Base-by-base conservation (phyloP, 2,888 invertebrate genomes). In the Shargacucullia verbasci region DNA sequence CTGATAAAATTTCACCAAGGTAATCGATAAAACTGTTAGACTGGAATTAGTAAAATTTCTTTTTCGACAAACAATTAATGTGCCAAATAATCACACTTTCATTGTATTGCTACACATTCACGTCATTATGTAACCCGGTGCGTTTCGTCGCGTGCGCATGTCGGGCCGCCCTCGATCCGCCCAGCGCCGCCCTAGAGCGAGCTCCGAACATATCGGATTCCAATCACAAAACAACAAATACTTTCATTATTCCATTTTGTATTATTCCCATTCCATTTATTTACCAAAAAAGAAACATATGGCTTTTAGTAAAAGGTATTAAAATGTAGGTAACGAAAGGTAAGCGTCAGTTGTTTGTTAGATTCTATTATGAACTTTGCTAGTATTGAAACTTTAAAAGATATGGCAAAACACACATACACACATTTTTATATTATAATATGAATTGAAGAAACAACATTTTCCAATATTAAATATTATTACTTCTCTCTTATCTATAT, bases 71-170 rank as follows among this genome's bases (percentile, higher is more conserved):
- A 49, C 71, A 54, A n/a, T n/a, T n/a, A n/a, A n/a, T n/a, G n/a
- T n/a, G 56, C 41, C 48, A 48, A 78, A 60, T 68, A 69, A 67
- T 52, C 60, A 63, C 59, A 74, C 70, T 76, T 72, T 73, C 68
- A 59, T 65, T 76, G 68, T 70, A 71, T 71, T 73, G 64, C 64
- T 43, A 63, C 68, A 63, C 64, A 68, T 40, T 65, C 58, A 9
- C 20, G 13, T 58, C 45, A 67, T 68, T 64, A 59, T 55, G 43
- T 40, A 56, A 55, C 47, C 14, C 1, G 13, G 27, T 33, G 33
- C 46, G 27, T 54, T 67, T 55, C 53, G 82, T 79, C 89, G 90
- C 90, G 82, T 84, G 87, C 91, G 89, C 92, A 91, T 84, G 85
- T 80, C 69, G 54, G 66, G 70, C 88, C 89, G 88, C 89, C 90